phyloP scores from a whole-genome alignment of 2,113 vertebrate genomes.

The Sceloporus tristichus region DNA sequence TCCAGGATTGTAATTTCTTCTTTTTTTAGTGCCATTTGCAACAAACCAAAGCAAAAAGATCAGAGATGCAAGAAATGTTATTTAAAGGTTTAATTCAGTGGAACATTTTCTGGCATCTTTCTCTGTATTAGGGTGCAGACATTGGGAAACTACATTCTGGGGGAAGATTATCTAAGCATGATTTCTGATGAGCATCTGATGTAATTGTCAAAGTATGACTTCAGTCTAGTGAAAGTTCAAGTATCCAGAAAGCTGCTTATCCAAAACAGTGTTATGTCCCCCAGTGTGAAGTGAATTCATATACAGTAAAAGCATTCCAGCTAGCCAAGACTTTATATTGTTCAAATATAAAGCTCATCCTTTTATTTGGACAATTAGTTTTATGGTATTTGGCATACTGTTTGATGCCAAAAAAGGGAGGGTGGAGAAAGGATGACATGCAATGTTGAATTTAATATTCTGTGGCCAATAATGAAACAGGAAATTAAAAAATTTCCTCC shows the following conservation, averaged over 20 bases:
- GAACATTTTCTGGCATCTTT: conserved; percentile 8
- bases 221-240: conserved; percentile 49
- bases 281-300: conserved; percentile 28
- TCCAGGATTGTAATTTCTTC: conserved; percentile 13
- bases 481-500: conserved; percentile 71
- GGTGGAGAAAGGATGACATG: background rate
- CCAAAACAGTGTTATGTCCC: conserved; percentile 22
- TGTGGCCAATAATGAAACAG: conserved; percentile 57
- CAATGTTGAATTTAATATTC: conserved; percentile 30
- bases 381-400: conserved; percentile 23
- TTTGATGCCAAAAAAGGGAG: background rate
- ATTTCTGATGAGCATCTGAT: conserved; percentile 44
- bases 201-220: conserved; percentile 42
- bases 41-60: background rate
- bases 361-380: conserved; percentile 46
- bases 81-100: conserved; percentile 4
- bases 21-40: conserved; percentile 22
- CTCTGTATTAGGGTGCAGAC: conserved; percentile 32
- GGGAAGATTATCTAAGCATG: conserved; percentile 30
- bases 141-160: background rate
- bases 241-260: conserved; percentile 57
- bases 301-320: conserved; percentile 35
- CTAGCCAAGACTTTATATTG: conserved; percentile 34
- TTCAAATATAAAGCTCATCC: conserved; percentile 41
- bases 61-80: conserved; percentile 29